Base-by-base conservation (phyloP, 2,797 vertebrate species). In the Scleropages formosus region DNA sequence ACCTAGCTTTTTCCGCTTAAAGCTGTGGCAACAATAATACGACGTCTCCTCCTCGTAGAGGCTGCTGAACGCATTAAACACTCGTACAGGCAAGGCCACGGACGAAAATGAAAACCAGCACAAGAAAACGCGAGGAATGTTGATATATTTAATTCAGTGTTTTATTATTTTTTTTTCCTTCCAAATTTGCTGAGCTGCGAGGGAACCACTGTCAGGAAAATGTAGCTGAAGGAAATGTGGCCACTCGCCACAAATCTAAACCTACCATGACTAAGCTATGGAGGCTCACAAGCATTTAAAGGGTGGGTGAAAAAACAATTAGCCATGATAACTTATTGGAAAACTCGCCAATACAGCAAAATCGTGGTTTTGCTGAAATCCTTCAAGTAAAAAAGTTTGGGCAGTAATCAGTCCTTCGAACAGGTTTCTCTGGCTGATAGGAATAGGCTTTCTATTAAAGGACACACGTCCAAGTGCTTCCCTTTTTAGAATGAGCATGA, bases 51-150 rank as follows among this genome's bases (percentile, higher is more conserved):
- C n/a, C n/a, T 16, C 39, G 24, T 15, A 56, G 63, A 2, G 8
- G 10, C 26, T 67, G 27, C n/a, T 64, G 15, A 24, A 51, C 31
- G 39, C n/a, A 26, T 22, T 15, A 11, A 75, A 8, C 31, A 24
- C 26, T 58, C 60, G 60, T 47, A 20, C 3, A 68, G 26, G 44
- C 20, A 56, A 13, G 56, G 62, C 49, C 13, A 51, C 8, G 18
- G 53, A 49, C 18, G 13, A 49, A 64, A 47, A 46, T 73, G 27
- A 39, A 75, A 74, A 75, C 16, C 22, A 74, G 16, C n/a, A 9
- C 31, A 24, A 15, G 15, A 22, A 67, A 46, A 68, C 26, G 4
- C 24, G 67, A 39, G 47, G 31, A 68, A 44, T 46, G 26, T 56
- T 56, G 49, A 71, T 31, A 18, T 56, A 53, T 56, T 56, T 56